A percentile compares a stretch with the other conserved stretches of the same genome.
Conservation (phyloP, 2,113 vertebrate genomes). For the Pitta sordida region DNA sequence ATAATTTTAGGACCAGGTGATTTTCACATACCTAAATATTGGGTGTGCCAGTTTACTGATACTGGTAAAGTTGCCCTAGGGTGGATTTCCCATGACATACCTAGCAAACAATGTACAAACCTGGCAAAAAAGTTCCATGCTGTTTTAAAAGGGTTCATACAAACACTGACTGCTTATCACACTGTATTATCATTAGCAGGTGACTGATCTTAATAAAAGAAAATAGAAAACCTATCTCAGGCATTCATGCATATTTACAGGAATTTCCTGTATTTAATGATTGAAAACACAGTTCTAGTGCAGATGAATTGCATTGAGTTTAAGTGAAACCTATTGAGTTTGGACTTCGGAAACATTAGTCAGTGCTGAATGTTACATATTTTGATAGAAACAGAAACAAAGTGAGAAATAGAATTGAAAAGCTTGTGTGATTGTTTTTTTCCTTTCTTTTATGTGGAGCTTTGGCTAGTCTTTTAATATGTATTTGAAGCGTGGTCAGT, state of each 20-base stretch:
- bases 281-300: slow-evolving; percentile 42
- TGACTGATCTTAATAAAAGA: slow-evolving; percentile 8
- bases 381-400: slow-evolving; percentile 66
- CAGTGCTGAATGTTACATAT: slow-evolving; percentile 26
- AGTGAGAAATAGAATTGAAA: slow-evolving; percentile 67
- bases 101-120: background rate
- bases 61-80: background rate
- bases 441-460: slow-evolving; percentile 16
- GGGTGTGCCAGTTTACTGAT: background rate
- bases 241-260: slow-evolving; percentile 45
- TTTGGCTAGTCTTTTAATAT: slow-evolving; percentile 53
- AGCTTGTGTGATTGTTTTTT: slow-evolving; percentile 21
- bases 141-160: background rate
- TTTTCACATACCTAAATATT: background rate
- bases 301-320: slow-evolving; percentile 58
- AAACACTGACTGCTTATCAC: background rate
- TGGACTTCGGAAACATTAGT: slow-evolving; percentile 51
- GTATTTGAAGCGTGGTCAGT: slow-evolving; percentile 46
- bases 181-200: background rate
- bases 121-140: background rate
- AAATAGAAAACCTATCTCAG: slow-evolving; percentile 1
- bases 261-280: slow-evolving; percentile 58
- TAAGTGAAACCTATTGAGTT: slow-evolving; percentile 35
- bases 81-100: background rate
- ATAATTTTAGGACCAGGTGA: background rate